A percentile compares a stretch with the other conserved stretches of the same genome.
These are phyloP conservation scores for Drosophila longiperda DNA, from an alignment of 2,888 invertebrate genomes.

Conservation along the genomic window DNA sequence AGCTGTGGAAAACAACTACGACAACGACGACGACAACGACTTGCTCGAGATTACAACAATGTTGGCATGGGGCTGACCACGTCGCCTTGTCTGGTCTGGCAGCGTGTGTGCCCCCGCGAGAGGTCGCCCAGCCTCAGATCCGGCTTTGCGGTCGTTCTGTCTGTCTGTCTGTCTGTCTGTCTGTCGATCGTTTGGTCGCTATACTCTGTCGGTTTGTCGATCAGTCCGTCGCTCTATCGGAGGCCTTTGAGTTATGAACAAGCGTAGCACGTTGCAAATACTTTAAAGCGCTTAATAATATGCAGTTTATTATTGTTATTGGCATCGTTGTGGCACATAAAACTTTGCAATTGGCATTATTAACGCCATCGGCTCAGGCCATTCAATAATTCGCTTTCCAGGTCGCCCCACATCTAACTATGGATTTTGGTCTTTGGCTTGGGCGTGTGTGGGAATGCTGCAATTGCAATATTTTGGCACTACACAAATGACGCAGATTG, in stretches of 20 bases:
- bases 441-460: constrained; percentile 71
- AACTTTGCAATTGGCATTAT: constrained; percentile 75
- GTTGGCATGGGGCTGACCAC: constrained; percentile 57
- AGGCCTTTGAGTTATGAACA: constrained; percentile 58
- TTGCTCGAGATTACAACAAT: constrained; percentile 43
- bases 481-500: constrained; percentile 71
- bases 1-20: constrained; percentile 13
- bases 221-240: constrained; percentile 29
- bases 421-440: constrained; percentile 18
- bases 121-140: constrained; percentile 73
- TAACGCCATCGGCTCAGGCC: constrained; percentile 71
- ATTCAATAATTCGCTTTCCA: constrained; percentile 38
- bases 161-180: constrained; percentile 26
- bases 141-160: constrained; percentile 59
- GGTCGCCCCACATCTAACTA: constrained; percentile 10
- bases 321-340: constrained; percentile 61
- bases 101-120: constrained; percentile 70
- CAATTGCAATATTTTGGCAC: constrained; percentile 59
- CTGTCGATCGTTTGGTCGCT: constrained; percentile 10
- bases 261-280: constrained; percentile 65
- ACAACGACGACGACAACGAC: constrained; percentile 26
- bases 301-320: constrained; percentile 77
- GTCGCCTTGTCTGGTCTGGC: constrained; percentile 69
- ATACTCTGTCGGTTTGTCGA: constrained; percentile 10
- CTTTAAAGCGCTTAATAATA: constrained; percentile 75